These are phyloP conservation scores for Ciconia nigra DNA, from an alignment of 2,797 vertebrate genomes.

Conservation along the genomic window DNA sequence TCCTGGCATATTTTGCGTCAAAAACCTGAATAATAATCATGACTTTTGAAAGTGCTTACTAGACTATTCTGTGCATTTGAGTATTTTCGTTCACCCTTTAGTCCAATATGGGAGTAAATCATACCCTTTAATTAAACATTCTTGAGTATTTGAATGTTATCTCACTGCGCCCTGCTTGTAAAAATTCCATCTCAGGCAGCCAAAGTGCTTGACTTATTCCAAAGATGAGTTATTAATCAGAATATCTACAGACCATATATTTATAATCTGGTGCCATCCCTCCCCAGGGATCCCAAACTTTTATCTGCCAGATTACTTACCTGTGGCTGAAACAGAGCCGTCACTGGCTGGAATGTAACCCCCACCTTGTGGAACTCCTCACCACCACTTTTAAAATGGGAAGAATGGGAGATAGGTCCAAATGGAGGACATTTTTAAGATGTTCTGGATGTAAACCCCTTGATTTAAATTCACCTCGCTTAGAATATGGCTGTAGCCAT, in stretches of 20 bases:
- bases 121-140: slow-evolving; percentile 48
- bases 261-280: slow-evolving; percentile 27
- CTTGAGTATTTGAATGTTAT: slow-evolving; percentile 49
- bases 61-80: not conserved
- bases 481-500: not conserved
- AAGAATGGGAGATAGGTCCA: not conserved
- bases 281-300: not conserved
- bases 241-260: not conserved
- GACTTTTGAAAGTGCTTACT: not conserved
- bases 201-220: slow-evolving; percentile 14
- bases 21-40: not conserved
- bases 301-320: not conserved
- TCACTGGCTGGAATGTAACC: not conserved
- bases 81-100: not conserved
- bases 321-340: not conserved
- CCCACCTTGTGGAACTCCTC: not conserved
- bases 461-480: not conserved
- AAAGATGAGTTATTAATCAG: slow-evolving; percentile 29
- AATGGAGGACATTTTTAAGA: not conserved
- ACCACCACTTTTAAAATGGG: not conserved
- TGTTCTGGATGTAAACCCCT: not conserved
- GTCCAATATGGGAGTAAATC: slow-evolving; percentile 8
- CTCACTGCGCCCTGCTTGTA: slow-evolving; percentile 51
- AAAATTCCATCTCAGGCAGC: slow-evolving; percentile 34
- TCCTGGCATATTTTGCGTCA: not conserved